A percentile compares a stretch with the other conserved stretches of the same genome.
Conservation (phyloP, 2,113 vertebrate genomes). For the Nibea albiflora region DNA sequence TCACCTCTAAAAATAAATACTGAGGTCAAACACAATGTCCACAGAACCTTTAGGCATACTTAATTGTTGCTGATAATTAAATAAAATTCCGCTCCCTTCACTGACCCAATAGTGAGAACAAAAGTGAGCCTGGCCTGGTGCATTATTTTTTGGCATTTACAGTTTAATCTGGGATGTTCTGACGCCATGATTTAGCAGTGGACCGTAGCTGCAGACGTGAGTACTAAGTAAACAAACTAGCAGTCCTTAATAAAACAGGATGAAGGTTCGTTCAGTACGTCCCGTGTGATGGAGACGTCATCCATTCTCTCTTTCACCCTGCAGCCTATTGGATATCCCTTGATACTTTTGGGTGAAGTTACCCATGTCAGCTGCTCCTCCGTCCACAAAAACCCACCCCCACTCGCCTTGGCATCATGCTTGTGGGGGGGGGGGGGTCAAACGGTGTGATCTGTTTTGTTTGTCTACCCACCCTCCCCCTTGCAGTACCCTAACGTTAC, state of each 20-base stretch:
- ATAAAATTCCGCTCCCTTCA: not conserved
- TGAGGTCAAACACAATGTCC: not conserved
- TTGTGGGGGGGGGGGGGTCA: constrained; percentile 28
- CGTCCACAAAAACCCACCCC: constrained; percentile 28
- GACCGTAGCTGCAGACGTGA: not conserved
- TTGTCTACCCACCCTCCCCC: constrained; percentile 26
- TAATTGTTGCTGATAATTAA: no score
- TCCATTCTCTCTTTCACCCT: constrained; percentile 7
- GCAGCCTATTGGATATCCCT: constrained; percentile 4
- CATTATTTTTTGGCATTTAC: not conserved
- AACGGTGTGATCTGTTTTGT: constrained; percentile 27
- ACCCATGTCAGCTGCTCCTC: constrained; percentile 59
- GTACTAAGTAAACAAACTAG: not conserved
- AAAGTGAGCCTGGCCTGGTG: no score
- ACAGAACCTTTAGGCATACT: not conserved
- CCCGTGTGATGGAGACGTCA: not conserved
- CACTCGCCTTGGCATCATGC: constrained; percentile 33
- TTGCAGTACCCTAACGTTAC: constrained; percentile 26
- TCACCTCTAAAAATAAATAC: no score
- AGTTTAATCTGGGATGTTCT: no score
- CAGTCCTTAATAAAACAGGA: not conserved
- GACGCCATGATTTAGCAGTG: not conserved
- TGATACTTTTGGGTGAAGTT: constrained; percentile 43
- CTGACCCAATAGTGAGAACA: not conserved
- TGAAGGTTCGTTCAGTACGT: not conserved